Evolutionary conservation across 2,113 vertebrate species (phyloP).

Genomic region (Condylura cristata): DNA sequence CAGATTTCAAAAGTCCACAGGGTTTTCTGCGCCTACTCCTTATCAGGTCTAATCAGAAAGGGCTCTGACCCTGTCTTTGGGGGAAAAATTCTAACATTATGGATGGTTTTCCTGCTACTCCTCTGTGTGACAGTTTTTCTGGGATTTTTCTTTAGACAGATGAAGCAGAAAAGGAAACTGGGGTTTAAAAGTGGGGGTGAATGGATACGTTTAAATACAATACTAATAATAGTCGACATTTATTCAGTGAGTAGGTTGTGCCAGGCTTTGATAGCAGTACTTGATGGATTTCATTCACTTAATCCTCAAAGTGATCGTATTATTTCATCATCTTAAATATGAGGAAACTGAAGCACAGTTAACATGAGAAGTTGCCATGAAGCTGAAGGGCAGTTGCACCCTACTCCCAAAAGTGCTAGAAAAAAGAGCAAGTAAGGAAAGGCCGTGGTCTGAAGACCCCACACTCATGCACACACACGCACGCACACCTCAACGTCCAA

Average conservation of each 20-base stretch:
- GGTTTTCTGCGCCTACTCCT: constrained; percentile 54
- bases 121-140: neutral
- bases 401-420: neutral
- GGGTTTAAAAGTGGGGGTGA: neutral
- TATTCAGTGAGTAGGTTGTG: neutral
- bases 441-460: neutral
- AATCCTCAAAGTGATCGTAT: neutral
- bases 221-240: neutral
- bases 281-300: neutral
- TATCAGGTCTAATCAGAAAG: constrained; percentile 48
- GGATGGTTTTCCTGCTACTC: neutral
- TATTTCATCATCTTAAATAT: neutral
- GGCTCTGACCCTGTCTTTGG: constrained; percentile 23
- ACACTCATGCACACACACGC: fast-evolving
- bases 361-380: neutral
- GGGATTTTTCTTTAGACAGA: constrained; percentile 4
- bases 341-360: neutral
- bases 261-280: neutral
- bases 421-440: neutral
- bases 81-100: neutral
- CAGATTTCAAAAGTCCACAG: constrained; percentile 61
- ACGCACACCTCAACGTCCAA: too few relatives aligned
- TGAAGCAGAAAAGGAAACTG: neutral
- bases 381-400: neutral
- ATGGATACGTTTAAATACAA: neutral